phyloP scores from a whole-genome alignment of 1,140 invertebrate species.

The Pectinophora gossypiella region DNA sequence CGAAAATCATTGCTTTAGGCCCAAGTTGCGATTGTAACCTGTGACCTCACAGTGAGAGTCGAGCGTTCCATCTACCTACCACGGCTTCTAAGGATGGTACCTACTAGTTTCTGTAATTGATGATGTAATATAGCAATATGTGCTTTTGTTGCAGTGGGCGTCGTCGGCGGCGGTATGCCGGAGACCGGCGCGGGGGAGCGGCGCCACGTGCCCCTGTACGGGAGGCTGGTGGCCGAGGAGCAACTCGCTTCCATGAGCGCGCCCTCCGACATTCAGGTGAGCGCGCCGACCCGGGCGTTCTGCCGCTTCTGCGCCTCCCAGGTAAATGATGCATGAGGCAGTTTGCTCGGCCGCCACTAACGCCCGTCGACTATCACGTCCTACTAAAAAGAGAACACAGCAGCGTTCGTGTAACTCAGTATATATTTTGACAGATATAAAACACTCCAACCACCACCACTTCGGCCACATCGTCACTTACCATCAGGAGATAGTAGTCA shows the following conservation, averaged over 20 bases:
- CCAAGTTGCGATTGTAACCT: too few relatives aligned
- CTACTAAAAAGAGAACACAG: too few relatives aligned
- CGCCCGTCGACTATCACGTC: conserved; percentile 2
- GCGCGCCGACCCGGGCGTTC: conserved; percentile 84
- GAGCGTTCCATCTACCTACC: too few relatives aligned
- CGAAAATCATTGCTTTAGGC: too few relatives aligned
- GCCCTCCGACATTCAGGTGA: conserved; percentile 85
- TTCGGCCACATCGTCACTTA: too few relatives aligned
- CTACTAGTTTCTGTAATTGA: too few relatives aligned
- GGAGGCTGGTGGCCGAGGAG: conserved; percentile 91
- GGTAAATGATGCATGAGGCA: conserved; percentile 72
- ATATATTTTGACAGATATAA: too few relatives aligned
- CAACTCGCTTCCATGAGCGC: conserved; percentile 81
- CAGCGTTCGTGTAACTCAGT: too few relatives aligned
- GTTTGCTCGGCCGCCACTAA: conserved; percentile 35
- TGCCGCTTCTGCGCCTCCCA: conserved; percentile 89
- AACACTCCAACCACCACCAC: too few relatives aligned
- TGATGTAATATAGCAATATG: background rate
- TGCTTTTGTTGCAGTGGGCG: conserved; percentile 59
- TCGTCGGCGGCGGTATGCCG: conserved; percentile 71
- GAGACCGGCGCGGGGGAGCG: conserved; percentile 72
- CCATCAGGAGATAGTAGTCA: too few relatives aligned
- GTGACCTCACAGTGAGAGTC: too few relatives aligned
- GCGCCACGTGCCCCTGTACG: conserved; percentile 88
- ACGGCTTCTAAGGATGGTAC: too few relatives aligned